Evolutionary conservation across 2,113 vertebrate species (phyloP), one percentile per base, ranked within the genome.

Genomic region (Muntiacus muntjak): DNA sequence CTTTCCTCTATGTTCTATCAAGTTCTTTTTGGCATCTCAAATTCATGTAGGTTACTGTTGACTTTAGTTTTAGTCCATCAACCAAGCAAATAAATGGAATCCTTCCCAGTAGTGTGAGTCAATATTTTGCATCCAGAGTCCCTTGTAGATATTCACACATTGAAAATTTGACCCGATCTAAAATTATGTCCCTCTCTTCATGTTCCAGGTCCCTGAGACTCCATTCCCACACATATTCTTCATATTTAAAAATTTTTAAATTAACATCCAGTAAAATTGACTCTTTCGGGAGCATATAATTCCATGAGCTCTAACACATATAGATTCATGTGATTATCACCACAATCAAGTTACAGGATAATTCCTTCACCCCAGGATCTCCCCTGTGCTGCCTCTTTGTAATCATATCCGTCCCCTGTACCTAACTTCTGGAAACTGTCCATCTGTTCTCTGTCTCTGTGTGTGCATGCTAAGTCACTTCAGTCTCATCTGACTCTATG

Each of bases 1-100:
- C 45, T 74, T 94, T 67, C 50, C 47, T 71, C 45, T 57, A 12
- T 58, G 43, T 92, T 57, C 15, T 25, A 87, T 81, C 43, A 82
- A 45, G 47, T 64, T 83, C 58, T 95, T 81, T 57, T 84, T 74
- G 82, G 86, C 81, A 96, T 93, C 60, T 96, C 55, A 93, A 64
- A 33, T 64, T 93, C 90, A 83, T 28, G 14, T 50, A 82, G 54
- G 71, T 55, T 83, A 50, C 50, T 76, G 52, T 89, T 95, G 87
- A 95, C 52, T 96, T 47, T 64, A 10, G 52, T 97, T 94, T 95
- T 82, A 89, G 26, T 91, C 43, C 30, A 86, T 89, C 97, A 64
- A 40, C 40, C 17, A 89, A 89, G 33, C 40, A 81, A 95, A 93
- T 71, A 84, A 89, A 33, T 82, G 76, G 78, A 92, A 82, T 43